A percentile compares a stretch with the other conserved stretches of the same genome.
Evolutionary conservation across 1,140 invertebrate genomes (phyloP).

Genomic region (Leptinotarsa defecta): DNA sequence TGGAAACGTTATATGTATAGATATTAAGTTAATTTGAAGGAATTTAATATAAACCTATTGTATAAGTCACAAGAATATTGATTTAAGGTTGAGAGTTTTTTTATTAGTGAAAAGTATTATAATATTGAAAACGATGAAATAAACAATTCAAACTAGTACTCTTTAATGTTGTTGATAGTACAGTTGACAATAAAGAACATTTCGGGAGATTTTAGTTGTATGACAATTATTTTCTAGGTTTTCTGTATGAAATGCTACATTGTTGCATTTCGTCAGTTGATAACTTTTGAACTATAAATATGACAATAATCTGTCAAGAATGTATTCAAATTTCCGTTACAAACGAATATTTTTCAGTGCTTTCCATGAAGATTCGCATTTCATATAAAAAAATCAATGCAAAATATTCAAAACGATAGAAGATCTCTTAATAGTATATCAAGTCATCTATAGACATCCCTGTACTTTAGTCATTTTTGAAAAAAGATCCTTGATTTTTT

Average conservation of each 20-base stretch:
- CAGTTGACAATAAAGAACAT: slow-evolving; percentile 55
- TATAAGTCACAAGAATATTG: slow-evolving; percentile 50
- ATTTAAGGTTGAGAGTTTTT: slow-evolving; percentile 54
- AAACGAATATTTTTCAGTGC: too few relatives aligned
- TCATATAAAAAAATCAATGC: too few relatives aligned
- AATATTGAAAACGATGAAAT: slow-evolving; percentile 55
- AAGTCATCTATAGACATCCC: too few relatives aligned
- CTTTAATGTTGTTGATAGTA: slow-evolving; percentile 54
- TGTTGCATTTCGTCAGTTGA: too few relatives aligned
- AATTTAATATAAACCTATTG: slow-evolving; percentile 49
- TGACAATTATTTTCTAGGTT: slow-evolving; percentile 28
- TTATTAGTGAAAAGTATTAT: slow-evolving; percentile 56
- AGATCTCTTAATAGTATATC: too few relatives aligned
- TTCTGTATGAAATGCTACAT: background rate
- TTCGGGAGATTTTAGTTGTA: slow-evolving; percentile 49
- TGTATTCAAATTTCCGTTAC: too few relatives aligned
- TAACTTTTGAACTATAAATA: too few relatives aligned
- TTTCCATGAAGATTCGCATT: too few relatives aligned
- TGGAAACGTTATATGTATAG: slow-evolving; percentile 50
- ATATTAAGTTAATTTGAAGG: slow-evolving; percentile 48
- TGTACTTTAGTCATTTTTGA: too few relatives aligned
- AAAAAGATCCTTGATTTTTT: too few relatives aligned
- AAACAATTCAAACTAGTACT: slow-evolving; percentile 55
- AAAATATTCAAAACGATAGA: too few relatives aligned
- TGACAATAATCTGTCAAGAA: too few relatives aligned